These are phyloP conservation scores for Salvelinus alpinus DNA, from an alignment of 2,113 vertebrate genomes.

Conservation along the genomic window DNA sequence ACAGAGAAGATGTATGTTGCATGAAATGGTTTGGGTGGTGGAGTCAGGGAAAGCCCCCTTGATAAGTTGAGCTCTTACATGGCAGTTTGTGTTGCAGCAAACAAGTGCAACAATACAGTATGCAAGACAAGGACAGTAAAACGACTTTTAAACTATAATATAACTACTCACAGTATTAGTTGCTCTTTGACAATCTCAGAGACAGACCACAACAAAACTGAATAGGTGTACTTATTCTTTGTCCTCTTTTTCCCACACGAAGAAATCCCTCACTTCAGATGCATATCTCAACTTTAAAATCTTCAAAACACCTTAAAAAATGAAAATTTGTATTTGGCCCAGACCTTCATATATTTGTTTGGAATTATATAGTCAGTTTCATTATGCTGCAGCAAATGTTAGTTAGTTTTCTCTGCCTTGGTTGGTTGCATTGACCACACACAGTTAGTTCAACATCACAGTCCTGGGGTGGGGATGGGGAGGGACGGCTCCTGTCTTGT, in stretches of 20 bases:
- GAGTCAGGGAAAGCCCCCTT: not conserved
- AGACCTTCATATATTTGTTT: constrained; percentile 74
- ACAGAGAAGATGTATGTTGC: not conserved
- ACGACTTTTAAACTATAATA: not conserved
- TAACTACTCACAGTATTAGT: constrained; percentile 38
- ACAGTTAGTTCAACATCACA: no score
- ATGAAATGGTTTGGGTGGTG: not conserved
- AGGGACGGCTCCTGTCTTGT: constrained; percentile 31
- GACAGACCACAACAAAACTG: constrained; percentile 24
- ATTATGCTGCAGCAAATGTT: constrained; percentile 50
- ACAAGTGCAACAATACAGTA: not conserved
- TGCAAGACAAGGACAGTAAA: not conserved
- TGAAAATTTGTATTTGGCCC: constrained; percentile 68
- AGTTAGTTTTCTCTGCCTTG: not conserved
- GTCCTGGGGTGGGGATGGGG: constrained; percentile 13
- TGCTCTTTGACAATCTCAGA: constrained; percentile 39
- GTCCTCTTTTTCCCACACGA: not conserved
- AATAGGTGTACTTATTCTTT: not conserved
- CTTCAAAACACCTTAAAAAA: constrained; percentile 53
- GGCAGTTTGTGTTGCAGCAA: not conserved
- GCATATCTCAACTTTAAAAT: constrained; percentile 22
- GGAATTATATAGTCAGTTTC: constrained; percentile 63
- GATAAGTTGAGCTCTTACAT: not conserved
- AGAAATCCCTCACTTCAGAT: constrained; percentile 19
- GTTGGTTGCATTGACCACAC: not conserved